These are phyloP conservation scores for Drosophila diplacantha DNA, from an alignment of 2,888 invertebrate genomes.

Conservation along the genomic window DNA sequence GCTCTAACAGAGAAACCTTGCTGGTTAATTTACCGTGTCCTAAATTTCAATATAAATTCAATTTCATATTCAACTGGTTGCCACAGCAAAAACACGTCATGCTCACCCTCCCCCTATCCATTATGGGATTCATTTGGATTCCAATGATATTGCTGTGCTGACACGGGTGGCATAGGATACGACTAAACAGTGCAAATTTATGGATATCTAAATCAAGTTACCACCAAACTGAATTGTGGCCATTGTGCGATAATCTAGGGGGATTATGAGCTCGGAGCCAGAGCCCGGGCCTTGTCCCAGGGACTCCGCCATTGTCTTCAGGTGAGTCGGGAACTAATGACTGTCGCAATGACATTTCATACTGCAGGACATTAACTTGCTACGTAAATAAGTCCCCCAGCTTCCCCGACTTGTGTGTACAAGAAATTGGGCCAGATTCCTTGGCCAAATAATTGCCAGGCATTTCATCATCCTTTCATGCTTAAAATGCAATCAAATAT, in stretches of 20 bases:
- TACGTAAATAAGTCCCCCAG: constrained; percentile 1
- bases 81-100: constrained; percentile 10
- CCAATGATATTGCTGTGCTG: constrained; percentile 48
- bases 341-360: constrained; percentile 16
- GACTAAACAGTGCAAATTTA: constrained; percentile 39
- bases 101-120: not conserved
- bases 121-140: constrained; percentile 35
- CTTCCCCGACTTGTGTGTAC: not conserved
- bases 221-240: constrained; percentile 14
- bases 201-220: constrained; percentile 34
- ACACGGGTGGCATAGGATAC: constrained; percentile 37
- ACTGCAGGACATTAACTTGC: constrained; percentile 17
- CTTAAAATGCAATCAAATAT: constrained; percentile 25
- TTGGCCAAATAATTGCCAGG: constrained; percentile 13
- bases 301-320: constrained; percentile 10
- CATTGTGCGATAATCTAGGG: constrained; percentile 35
- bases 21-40: not conserved
- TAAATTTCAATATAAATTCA: constrained; percentile 28
- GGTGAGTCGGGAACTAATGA: constrained; percentile 19
- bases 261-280: constrained; percentile 13
- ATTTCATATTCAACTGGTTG: constrained; percentile 63
- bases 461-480: constrained; percentile 10
- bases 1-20: not conserved
- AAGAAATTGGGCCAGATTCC: not conserved
- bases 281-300: not conserved